phyloP scores from a whole-genome alignment of 2,797 vertebrate species.

The Darevskia mixta region DNA sequence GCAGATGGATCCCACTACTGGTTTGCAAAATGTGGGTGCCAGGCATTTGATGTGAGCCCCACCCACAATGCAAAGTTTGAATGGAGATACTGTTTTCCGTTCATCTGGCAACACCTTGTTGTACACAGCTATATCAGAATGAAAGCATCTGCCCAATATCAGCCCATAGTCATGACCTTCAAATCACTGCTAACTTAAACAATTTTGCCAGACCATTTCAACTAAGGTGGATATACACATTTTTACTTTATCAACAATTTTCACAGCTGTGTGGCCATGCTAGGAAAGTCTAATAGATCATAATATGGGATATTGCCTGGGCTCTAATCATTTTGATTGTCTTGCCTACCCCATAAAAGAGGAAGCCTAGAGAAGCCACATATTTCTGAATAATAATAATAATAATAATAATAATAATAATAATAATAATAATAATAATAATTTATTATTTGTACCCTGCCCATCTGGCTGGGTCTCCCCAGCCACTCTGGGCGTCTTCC shows the following conservation, averaged over 20 bases:
- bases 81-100: background rate
- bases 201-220: background rate
- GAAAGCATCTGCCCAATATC: background rate
- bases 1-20: background rate
- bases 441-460: too few relatives aligned
- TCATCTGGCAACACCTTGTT: background rate
- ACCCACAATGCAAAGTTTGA: background rate
- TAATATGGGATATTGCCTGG: background rate
- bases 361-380: background rate
- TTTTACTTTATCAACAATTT: background rate
- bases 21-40: background rate
- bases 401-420: too few relatives aligned
- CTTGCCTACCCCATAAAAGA: background rate
- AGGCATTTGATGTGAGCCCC: background rate
- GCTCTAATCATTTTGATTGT: background rate
- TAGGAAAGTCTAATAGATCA: background rate
- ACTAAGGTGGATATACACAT: rapidly evolving
- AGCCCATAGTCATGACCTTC: background rate
- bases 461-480: too few relatives aligned
- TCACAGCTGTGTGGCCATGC: background rate
- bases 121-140: background rate
- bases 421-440: too few relatives aligned
- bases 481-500: too few relatives aligned
- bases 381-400: background rate
- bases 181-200: background rate